phyloP scores from a whole-genome alignment of 2,113 vertebrate species.

The Charadrius vociferus region DNA sequence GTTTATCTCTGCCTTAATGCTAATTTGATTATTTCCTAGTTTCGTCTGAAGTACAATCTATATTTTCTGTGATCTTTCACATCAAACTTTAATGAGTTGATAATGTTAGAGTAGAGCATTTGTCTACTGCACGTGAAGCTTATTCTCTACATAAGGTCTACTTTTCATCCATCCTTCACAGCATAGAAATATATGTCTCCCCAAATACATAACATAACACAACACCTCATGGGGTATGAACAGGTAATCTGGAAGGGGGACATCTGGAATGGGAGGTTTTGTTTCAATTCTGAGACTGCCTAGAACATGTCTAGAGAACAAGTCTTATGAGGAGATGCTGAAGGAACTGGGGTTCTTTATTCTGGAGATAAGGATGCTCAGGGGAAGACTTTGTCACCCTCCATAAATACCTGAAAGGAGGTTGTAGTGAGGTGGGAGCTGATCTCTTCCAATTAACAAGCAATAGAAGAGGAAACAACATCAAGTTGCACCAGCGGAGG shows the following conservation, averaged over 20 bases:
- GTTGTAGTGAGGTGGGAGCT: no score
- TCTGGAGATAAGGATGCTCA: neutral
- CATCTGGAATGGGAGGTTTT: neutral
- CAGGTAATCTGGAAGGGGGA: accelerated
- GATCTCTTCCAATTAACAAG: neutral
- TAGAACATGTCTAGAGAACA: neutral
- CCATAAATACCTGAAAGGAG: neutral
- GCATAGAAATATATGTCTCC: accelerated
- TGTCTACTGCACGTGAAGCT: neutral
- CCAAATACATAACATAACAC: neutral
- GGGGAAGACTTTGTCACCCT: neutral
- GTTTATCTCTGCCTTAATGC: neutral
- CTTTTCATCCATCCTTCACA: neutral
- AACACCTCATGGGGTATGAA: neutral
- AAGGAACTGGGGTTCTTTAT: neutral
- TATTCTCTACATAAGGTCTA: neutral
- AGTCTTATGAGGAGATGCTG: neutral
- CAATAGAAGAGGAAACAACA: neutral
- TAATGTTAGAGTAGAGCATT: neutral
- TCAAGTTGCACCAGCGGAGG: neutral
- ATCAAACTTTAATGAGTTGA: neutral
- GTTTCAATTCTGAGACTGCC: neutral
- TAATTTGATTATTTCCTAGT: neutral
- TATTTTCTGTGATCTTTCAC: neutral
- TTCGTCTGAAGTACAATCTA: neutral